These are phyloP conservation scores for Drosophila subsilvestris DNA, from an alignment of 2,888 invertebrate species.

Conservation along the genomic window DNA sequence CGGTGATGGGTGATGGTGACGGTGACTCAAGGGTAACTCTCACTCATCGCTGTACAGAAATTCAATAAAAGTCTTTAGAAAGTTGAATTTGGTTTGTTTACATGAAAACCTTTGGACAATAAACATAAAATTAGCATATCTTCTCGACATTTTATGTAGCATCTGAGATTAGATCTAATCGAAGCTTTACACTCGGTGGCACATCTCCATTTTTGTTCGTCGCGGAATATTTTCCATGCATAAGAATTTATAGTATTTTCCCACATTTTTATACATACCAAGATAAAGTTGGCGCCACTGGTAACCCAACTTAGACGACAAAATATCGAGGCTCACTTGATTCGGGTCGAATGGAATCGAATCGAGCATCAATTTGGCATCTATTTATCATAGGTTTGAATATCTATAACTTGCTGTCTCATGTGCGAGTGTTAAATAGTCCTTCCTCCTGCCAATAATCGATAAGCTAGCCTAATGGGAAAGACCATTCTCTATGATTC, in stretches of 20 bases:
- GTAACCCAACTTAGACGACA: not conserved
- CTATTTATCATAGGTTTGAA: too few species aligned
- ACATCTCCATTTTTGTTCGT: not conserved
- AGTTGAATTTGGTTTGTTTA: constrained; percentile 45
- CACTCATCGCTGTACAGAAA: constrained; percentile 20
- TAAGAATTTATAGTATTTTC: not conserved
- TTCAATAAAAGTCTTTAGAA: constrained; percentile 42
- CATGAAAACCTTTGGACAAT: constrained; percentile 36
- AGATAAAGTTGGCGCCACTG: not conserved
- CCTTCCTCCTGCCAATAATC: too few species aligned
- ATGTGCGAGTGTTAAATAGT: too few species aligned
- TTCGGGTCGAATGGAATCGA: not conserved
- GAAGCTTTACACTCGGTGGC: constrained; percentile 23
- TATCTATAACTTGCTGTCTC: too few species aligned
- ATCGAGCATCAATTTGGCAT: not conserved
- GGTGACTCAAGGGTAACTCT: constrained; percentile 6
- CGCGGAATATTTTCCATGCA: constrained; percentile 1
- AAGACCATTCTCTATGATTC: too few species aligned
- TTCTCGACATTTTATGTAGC: constrained; percentile 32
- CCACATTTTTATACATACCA: not conserved
- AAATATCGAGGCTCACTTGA: constrained; percentile 2
- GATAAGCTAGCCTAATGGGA: too few species aligned
- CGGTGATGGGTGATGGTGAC: constrained; percentile 5
- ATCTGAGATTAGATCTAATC: constrained; percentile 67
- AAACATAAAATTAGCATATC: constrained; percentile 48